Evolutionary conservation across 2,888 invertebrate genomes (phyloP).

Genomic region (Oscheius sp.): DNA sequence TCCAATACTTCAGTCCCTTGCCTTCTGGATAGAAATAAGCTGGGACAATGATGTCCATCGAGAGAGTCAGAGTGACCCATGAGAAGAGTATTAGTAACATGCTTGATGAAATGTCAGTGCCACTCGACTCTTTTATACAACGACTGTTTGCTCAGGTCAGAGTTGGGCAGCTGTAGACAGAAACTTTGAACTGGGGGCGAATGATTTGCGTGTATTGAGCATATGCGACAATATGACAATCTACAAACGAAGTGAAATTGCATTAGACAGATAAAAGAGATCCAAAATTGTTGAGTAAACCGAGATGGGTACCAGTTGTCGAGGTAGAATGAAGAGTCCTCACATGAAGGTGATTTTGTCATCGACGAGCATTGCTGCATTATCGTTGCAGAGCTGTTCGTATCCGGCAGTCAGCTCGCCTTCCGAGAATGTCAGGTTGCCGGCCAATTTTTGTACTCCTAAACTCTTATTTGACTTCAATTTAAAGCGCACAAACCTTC

Average conservation of each 20-base stretch:
- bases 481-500: conserved; percentile 31
- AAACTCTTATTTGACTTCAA: conserved; percentile 16
- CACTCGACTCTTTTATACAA: too few relatives aligned
- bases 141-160: too few relatives aligned
- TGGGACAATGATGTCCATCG: conserved; percentile 29
- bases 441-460: conserved; percentile 59
- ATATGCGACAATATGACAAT: too few relatives aligned
- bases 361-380: conserved; percentile 66
- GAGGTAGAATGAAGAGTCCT: conserved; percentile 6
- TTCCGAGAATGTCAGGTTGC: conserved; percentile 56
- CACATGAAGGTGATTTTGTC: conserved; percentile 62
- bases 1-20: conserved; percentile 11
- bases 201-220: too few relatives aligned
- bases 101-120: too few relatives aligned
- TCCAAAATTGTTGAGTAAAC: neutral
- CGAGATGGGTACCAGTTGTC: conserved; percentile 11
- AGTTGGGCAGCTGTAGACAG: too few relatives aligned
- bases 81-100: too few relatives aligned
- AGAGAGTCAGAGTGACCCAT: neutral
- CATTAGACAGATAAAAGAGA: conserved; percentile 3
- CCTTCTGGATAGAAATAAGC: conserved; percentile 17
- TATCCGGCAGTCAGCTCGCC: conserved; percentile 66
- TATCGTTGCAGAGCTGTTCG: conserved; percentile 66
- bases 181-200: too few relatives aligned
- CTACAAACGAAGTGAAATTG: neutral